These are phyloP conservation scores for Paramacrobiotus metropolitanus DNA, from an alignment of 1,140 invertebrate species.

Conservation along the genomic window DNA sequence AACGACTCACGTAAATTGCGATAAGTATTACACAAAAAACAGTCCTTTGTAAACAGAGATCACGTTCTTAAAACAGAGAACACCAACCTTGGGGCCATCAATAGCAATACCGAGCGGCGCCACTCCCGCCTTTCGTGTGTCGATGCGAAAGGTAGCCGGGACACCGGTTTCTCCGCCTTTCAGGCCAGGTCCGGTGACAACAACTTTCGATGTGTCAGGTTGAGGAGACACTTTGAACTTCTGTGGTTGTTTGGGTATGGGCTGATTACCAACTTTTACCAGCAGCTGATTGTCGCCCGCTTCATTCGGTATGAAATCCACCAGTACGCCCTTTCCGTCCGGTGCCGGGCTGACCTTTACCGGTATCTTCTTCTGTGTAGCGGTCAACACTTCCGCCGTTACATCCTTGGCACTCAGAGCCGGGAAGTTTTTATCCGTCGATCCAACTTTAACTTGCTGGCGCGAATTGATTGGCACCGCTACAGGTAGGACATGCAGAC, in stretches of 20 bases:
- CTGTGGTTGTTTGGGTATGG: slow-evolving; percentile 48
- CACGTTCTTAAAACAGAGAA: too few species aligned
- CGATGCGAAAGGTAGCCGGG: slow-evolving; percentile 54
- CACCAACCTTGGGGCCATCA: slow-evolving; percentile 52
- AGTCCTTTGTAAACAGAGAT: too few species aligned
- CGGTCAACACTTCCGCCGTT: slow-evolving; percentile 23
- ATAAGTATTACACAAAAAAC: too few species aligned
- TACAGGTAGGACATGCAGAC: too few species aligned
- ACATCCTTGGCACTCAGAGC: slow-evolving; percentile 48
- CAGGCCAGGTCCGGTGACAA: slow-evolving; percentile 46
- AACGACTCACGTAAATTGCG: too few species aligned
- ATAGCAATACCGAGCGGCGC: slow-evolving; percentile 53
- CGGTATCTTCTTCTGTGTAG: slow-evolving; percentile 38
- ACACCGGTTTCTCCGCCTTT: slow-evolving; percentile 31
- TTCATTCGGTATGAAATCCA: slow-evolving; percentile 46
- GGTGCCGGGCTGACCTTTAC: slow-evolving; percentile 51
- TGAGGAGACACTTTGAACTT: slow-evolving; percentile 44
- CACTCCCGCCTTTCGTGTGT: slow-evolving; percentile 52
- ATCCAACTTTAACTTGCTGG: too few species aligned
- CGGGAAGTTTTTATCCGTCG: slow-evolving; percentile 42
- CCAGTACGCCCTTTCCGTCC: too few species aligned
- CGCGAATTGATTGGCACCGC: too few species aligned
- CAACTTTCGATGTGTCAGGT: slow-evolving; percentile 51
- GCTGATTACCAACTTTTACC: slow-evolving; percentile 29
- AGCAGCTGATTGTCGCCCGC: slow-evolving; percentile 42